Conservation (phyloP, 2,888 invertebrate genomes). For the Therioaphis trifolii region DNA sequence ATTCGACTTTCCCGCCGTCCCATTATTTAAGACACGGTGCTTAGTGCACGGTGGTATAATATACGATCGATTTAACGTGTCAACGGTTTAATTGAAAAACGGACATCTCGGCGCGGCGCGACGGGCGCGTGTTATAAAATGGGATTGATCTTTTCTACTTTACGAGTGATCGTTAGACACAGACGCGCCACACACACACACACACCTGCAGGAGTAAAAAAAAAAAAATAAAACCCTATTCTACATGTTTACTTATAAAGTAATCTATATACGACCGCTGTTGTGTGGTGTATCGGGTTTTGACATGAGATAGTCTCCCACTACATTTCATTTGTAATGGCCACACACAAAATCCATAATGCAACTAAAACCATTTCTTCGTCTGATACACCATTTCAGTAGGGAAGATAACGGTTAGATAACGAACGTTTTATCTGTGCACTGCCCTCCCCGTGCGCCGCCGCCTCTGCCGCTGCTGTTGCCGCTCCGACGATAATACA, state of each 20-base stretch:
- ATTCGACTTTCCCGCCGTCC: too few relatives aligned
- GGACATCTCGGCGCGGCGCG: background rate
- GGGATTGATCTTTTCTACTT: too few relatives aligned
- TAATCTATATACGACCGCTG: too few relatives aligned
- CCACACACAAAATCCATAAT: slow-evolving; percentile 53
- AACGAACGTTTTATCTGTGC: slow-evolving; percentile 51
- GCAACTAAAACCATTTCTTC: slow-evolving; percentile 40
- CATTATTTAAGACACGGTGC: too few relatives aligned
- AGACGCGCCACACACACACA: too few relatives aligned
- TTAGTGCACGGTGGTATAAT: too few relatives aligned
- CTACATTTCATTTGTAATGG: slow-evolving; percentile 48
- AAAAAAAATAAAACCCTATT: too few relatives aligned
- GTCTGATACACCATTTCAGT: slow-evolving; percentile 17
- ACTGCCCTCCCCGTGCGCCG: background rate
- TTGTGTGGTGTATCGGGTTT: slow-evolving; percentile 7
- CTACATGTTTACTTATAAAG: too few relatives aligned
- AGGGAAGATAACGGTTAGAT: slow-evolving; percentile 47
- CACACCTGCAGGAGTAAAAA: too few relatives aligned
- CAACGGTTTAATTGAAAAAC: too few relatives aligned
- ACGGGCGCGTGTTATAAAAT: background rate
- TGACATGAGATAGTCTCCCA: slow-evolving; percentile 30
- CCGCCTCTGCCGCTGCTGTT: background rate
- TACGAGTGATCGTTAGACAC: too few relatives aligned
- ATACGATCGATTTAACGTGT: slow-evolving; percentile 4
- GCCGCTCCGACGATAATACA: slow-evolving; percentile 25